These are phyloP conservation scores for Scaptomyza flava DNA, from an alignment of 2,888 invertebrate genomes.

Conservation along the genomic window DNA sequence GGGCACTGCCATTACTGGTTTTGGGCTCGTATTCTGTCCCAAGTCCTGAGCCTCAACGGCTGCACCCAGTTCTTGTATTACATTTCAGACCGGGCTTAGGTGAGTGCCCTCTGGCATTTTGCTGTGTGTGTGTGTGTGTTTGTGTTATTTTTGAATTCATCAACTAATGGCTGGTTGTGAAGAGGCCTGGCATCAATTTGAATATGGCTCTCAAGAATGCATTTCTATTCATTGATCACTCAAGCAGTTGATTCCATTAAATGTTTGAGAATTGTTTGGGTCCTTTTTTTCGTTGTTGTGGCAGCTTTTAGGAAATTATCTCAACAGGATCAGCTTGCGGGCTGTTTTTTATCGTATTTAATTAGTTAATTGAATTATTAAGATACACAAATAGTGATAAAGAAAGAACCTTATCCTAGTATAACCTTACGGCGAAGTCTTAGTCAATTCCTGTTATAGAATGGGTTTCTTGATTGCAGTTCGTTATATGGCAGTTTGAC, in stretches of 20 bases:
- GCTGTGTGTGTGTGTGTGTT: conserved; percentile 25
- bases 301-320: conserved; percentile 7
- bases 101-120: conserved; percentile 70
- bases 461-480: no score
- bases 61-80: conserved; percentile 72
- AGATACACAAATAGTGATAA: not conserved
- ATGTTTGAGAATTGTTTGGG: not conserved
- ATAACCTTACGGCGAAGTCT: no score
- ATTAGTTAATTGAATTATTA: conserved; percentile 35
- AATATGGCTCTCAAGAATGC: conserved; percentile 40
- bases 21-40: conserved; percentile 1
- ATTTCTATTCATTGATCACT: conserved; percentile 37
- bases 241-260: conserved; percentile 69
- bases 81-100: conserved; percentile 56
- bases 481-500: no score
- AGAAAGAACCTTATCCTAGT: no score
- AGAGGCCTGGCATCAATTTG: conserved; percentile 48
- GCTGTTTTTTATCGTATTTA: conserved; percentile 8
- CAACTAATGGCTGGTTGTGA: conserved; percentile 60
- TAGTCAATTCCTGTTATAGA: no score
- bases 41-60: conserved; percentile 45
- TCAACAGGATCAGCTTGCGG: conserved; percentile 21
- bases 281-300: conserved; percentile 42
- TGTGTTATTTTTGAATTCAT: conserved; percentile 59
- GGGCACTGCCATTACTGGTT: conserved; percentile 34